Evolutionary conservation across 30 jellyfish, hydroid and myxozoan species (phyloP).

Genomic region (Sanderia malayensis): DNA sequence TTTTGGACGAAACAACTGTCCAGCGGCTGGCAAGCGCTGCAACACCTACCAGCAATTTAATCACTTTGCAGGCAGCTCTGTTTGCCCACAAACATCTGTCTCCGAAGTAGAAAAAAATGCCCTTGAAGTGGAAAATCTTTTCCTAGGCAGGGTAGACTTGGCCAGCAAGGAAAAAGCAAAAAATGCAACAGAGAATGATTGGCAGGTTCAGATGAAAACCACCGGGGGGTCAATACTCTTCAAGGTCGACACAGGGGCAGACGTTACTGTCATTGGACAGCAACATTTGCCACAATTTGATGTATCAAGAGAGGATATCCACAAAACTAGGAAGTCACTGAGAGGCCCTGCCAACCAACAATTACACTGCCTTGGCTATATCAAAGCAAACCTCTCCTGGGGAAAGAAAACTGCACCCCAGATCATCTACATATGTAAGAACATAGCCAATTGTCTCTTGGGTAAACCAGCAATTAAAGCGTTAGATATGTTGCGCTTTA

Average conservation of each 20-base stretch:
- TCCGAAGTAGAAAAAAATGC: not conserved
- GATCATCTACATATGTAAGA: slow-evolving; percentile 14
- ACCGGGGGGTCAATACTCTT: not conserved
- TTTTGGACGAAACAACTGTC: not conserved
- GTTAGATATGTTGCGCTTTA: not conserved
- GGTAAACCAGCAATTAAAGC: slow-evolving; percentile 32
- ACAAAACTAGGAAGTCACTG: not conserved
- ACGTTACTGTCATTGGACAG: not conserved
- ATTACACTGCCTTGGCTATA: slow-evolving; percentile 9
- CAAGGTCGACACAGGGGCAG: slow-evolving; percentile 44
- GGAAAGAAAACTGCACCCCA: not conserved
- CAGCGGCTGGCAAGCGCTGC: slow-evolving; percentile 2
- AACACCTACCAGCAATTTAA: not conserved
- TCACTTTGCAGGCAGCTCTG: slow-evolving; percentile 2
- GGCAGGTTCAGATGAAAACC: slow-evolving; percentile 5
- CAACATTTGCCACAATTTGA: not conserved
- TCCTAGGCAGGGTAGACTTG: not conserved
- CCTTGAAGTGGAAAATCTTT: not conserved
- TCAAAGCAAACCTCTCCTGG: not conserved
- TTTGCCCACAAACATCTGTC: not conserved
- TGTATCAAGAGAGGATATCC: not conserved
- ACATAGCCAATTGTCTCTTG: not conserved
- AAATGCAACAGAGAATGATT: not conserved
- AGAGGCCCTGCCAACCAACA: slow-evolving; percentile 13
- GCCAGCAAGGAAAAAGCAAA: not conserved